Conservation (phyloP, 2,797 vertebrate species). For the Petrocephalus schoutedeni region DNA sequence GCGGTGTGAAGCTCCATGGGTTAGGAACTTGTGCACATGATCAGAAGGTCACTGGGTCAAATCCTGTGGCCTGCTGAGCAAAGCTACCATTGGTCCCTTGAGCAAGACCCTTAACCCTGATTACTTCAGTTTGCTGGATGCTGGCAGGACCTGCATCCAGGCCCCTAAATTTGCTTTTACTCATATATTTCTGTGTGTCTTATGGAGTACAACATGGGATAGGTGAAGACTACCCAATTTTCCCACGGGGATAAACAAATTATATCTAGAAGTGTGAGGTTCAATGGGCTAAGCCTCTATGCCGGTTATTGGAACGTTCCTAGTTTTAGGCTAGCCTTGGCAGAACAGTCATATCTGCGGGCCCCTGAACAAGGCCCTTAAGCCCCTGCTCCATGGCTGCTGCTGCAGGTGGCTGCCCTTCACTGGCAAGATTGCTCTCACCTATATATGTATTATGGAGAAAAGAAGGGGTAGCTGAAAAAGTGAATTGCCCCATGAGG, state of each 20-base stretch:
- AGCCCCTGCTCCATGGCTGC: background rate
- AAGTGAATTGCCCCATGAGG: background rate
- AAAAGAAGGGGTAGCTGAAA: too few species aligned
- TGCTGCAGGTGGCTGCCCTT: too few species aligned
- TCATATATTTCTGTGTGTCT: background rate
- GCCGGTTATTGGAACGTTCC: background rate
- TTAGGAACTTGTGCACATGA: background rate
- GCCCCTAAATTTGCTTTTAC: background rate
- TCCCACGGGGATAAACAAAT: background rate
- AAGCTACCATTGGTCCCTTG: background rate
- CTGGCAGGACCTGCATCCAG: background rate
- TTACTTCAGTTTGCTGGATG: background rate
- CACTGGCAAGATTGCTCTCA: background rate
- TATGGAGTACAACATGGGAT: background rate
- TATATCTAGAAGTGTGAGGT: background rate
- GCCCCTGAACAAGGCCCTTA: background rate
- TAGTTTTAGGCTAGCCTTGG: background rate
- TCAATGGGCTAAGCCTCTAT: background rate
- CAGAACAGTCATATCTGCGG: background rate
- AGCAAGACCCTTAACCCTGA: background rate
- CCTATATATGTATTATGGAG: background rate
- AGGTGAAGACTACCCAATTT: background rate
- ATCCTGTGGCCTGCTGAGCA: background rate
- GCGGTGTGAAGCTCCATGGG: background rate
- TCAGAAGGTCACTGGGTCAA: background rate